Conservation (phyloP, 2,113 vertebrate genomes). For the Meles meles region DNA sequence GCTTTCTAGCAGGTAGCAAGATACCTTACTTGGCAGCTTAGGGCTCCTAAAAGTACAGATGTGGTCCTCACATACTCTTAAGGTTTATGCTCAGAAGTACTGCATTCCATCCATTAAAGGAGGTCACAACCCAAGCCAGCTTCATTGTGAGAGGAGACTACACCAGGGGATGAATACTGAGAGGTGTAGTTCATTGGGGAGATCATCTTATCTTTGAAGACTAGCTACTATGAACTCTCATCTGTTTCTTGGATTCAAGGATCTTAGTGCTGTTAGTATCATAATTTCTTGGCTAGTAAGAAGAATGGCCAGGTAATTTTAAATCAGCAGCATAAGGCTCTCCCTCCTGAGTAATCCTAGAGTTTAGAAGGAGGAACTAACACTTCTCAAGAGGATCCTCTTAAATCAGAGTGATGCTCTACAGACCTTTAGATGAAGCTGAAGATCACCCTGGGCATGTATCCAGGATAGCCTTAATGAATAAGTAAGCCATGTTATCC, state of each 20-base stretch:
- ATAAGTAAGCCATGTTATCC: background rate
- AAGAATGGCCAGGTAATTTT: background rate
- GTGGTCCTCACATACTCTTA: background rate
- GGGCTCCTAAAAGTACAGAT: background rate
- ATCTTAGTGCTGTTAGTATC: background rate
- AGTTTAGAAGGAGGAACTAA: background rate
- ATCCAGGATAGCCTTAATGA: background rate
- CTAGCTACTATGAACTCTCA: background rate
- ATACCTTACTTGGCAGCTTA: background rate
- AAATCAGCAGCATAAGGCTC: background rate
- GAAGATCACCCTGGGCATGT: background rate
- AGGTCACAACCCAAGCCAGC: background rate
- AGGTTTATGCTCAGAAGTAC: background rate
- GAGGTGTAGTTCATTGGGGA: background rate
- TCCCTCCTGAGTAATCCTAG: background rate
- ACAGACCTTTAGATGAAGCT: background rate
- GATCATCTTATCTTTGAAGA: constrained; percentile 3
- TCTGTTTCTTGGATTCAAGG: background rate
- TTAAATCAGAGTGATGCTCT: background rate
- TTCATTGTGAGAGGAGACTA: background rate
- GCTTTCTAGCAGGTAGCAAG: background rate
- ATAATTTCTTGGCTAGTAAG: background rate
- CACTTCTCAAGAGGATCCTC: background rate
- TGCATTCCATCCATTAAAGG: background rate
- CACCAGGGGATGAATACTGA: background rate